phyloP scores from a whole-genome alignment of 1,140 invertebrate species.

The Gryllus bimaculatus region DNA sequence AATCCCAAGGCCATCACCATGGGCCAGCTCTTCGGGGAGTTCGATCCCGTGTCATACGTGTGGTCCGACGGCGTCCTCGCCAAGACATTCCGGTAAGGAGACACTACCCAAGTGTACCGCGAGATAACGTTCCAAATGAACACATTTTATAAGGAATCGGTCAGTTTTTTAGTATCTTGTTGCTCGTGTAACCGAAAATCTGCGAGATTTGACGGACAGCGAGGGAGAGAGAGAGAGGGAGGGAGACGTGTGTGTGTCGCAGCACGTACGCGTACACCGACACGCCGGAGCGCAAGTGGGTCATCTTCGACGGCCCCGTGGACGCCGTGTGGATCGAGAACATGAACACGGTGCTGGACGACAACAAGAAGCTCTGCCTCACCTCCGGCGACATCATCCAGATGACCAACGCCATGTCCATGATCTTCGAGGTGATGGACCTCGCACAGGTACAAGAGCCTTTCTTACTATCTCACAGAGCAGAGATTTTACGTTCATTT shows the following conservation, averaged over 20 bases:
- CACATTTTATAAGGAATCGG: no score
- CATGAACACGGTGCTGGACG: conserved; percentile 88
- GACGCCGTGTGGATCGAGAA: conserved; percentile 94
- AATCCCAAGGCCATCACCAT: conserved; percentile 90
- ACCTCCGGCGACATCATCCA: conserved; percentile 84
- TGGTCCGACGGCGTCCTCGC: conserved; percentile 84
- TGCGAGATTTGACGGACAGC: no score
- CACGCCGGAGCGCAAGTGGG: conserved; percentile 61
- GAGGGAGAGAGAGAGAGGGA: no score
- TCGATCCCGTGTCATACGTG: conserved; percentile 82
- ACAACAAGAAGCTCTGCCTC: conserved; percentile 81
- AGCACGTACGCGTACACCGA: conserved; percentile 50
- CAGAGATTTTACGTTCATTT: no score
- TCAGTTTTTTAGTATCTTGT: no score
- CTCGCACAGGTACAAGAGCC: conserved; percentile 51
- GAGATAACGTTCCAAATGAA: no score
- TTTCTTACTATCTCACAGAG: no score
- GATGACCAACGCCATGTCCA: conserved; percentile 74
- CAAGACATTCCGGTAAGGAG: conserved; percentile 55
- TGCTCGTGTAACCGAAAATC: no score
- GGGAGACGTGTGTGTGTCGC: no score
- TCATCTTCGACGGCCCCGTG: conserved; percentile 81
- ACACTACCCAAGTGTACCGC: no score
- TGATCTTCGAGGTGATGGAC: conserved; percentile 92
- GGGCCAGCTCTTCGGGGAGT: conserved; percentile 82